Conservation (phyloP, 2,888 invertebrate genomes). For the Diarsia mendica region DNA sequence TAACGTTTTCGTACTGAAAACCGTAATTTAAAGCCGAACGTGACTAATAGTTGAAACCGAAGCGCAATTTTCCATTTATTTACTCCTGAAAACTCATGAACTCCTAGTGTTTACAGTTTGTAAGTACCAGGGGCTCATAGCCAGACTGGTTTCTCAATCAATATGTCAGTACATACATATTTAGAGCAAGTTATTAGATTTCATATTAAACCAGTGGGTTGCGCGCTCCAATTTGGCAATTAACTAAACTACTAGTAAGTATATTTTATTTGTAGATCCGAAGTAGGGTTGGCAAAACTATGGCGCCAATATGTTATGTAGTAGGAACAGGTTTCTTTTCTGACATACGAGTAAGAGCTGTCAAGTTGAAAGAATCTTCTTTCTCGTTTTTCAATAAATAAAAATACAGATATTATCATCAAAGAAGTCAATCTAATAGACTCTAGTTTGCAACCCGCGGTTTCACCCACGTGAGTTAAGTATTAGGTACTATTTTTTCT, state of each 20-base stretch:
- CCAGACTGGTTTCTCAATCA: slow-evolving; percentile 52
- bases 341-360: background rate
- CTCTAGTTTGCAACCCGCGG: no score
- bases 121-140: slow-evolving; percentile 54
- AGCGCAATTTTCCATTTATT: slow-evolving; percentile 37
- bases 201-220: slow-evolving; percentile 21
- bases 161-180: slow-evolving; percentile 39
- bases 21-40: slow-evolving; percentile 36
- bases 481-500: no score
- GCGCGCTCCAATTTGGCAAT: slow-evolving; percentile 34
- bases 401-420: no score
- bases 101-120: slow-evolving; percentile 25
- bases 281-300: slow-evolving; percentile 38
- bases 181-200: slow-evolving; percentile 27
- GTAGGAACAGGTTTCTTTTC: background rate
- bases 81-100: slow-evolving; percentile 36
- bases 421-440: no score
- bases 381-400: no score
- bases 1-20: slow-evolving; percentile 15
- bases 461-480: no score
- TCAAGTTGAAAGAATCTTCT: no score
- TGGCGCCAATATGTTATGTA: background rate
- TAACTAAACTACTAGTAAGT: slow-evolving; percentile 24
- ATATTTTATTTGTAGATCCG: slow-evolving; percentile 52
- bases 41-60: slow-evolving; percentile 43